Evolutionary conservation across 2,113 vertebrate genomes (phyloP), one percentile per base, ranked within the genome.

Genomic region (Sorex fumeus): DNA sequence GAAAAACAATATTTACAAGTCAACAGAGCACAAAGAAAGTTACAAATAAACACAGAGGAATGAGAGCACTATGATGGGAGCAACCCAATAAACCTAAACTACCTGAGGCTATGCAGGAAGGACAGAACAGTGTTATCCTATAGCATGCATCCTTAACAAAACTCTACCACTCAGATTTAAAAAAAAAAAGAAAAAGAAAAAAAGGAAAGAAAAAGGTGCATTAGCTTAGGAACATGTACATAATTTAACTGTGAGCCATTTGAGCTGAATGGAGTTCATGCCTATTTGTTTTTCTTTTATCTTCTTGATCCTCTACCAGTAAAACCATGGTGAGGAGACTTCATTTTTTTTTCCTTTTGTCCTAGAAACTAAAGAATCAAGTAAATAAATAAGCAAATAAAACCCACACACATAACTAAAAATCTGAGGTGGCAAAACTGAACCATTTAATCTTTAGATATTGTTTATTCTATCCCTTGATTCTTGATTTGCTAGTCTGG

Each of bases 381-480:
- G n/a, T 19, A 76, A 77, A 32, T 40, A 40, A 40, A 40, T 7
- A 40, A 40, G 7, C 7, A 60, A 32, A 8, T 53, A 60, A 60
- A 60, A 60, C 23, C 18, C 18, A 3, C 6, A 3, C 6, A 50
- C 23, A 40, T 40, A 40, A 13, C 71, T 30, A 27, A 81, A 45
- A 60, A 84, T 85, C 7, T 66, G 25, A 57, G 27, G 25, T 4
- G 32, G 15, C 30, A 75, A 91, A 91, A 70, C 83, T 86, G 64
- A 89, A 64, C 19, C n/a, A 74, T 62, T 6, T 94, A 79, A 60
- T 13, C 66, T 70, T 83, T 89, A 53, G 28, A 30, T 34, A 90
- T 53, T 86, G 3, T 71, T 93, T 60, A 70, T 30, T 47, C 10
- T 67, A 70, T 10, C 50, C 62, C 32, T 77, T 95, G 75, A 57